Conservation (phyloP, 2,888 invertebrate species). For the Chaitophorus viminalis region DNA sequence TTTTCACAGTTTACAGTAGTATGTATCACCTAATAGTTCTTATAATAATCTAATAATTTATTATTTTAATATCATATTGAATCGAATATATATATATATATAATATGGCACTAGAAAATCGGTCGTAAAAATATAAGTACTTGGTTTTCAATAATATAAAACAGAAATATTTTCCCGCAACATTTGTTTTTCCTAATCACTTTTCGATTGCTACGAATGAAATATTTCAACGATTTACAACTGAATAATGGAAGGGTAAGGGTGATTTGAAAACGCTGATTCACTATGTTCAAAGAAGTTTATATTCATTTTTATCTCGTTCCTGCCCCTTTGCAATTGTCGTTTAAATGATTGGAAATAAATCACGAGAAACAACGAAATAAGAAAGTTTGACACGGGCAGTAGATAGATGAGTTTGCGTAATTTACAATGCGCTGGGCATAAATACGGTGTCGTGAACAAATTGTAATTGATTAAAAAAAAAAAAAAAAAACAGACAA, state of each 20-base stretch:
- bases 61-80: no score
- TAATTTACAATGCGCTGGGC: not conserved
- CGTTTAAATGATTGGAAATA: constrained; percentile 24
- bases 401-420: constrained; percentile 34
- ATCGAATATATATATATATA: no score
- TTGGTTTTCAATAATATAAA: no score
- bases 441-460: constrained; percentile 34
- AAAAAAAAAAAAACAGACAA: not conserved
- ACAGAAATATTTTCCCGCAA: not conserved
- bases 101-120: not conserved
- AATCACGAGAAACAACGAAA: constrained; percentile 33
- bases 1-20: no score
- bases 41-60: no score
- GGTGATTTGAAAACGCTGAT: not conserved
- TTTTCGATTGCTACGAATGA: constrained; percentile 10
- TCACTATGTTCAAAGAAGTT: constrained; percentile 8
- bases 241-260: not conserved
- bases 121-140: not conserved
- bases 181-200: constrained; percentile 12
- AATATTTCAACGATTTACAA: constrained; percentile 32
- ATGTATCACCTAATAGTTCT: no score
- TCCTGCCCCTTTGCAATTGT: not conserved
- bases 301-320: constrained; percentile 14
- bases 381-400: constrained; percentile 16
- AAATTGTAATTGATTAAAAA: constrained; percentile 42